A percentile compares a stretch with the other conserved stretches of the same genome.
These are phyloP conservation scores for Balanococcus diminutus DNA, from an alignment of 2,888 invertebrate genomes.

Conservation along the genomic window DNA sequence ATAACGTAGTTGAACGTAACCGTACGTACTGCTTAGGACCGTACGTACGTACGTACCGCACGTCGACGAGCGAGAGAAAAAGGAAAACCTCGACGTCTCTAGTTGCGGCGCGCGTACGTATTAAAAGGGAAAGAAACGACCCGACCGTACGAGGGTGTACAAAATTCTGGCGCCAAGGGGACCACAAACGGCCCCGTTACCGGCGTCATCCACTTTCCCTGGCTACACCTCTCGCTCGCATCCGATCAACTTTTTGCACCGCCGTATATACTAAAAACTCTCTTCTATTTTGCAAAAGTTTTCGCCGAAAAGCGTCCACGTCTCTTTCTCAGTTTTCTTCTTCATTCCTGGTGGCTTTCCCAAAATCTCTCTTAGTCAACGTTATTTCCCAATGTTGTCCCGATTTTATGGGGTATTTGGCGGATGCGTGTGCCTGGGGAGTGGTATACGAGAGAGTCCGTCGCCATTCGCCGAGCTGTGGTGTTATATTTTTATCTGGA, in stretches of 20 bases:
- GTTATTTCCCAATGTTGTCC: constrained; percentile 9
- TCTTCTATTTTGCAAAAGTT: neutral
- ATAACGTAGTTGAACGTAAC: neutral
- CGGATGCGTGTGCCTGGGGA: neutral
- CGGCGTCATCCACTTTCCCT: constrained; percentile 26
- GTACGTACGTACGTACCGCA: neutral
- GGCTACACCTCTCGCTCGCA: neutral
- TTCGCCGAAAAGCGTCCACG: neutral
- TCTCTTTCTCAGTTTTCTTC: neutral
- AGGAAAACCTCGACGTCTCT: constrained; percentile 38
- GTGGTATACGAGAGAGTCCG: too few species aligned
- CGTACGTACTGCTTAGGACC: too few species aligned
- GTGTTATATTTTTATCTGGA: constrained; percentile 2
- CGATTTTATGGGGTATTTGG: constrained; percentile 9
- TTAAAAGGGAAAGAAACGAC: neutral
- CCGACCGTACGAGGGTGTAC: neutral
- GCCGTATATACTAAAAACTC: neutral
- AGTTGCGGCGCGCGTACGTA: neutral
- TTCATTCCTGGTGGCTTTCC: neutral
- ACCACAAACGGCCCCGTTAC: constrained; percentile 44
- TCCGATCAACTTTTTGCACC: constrained; percentile 23
- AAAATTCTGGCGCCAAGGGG: constrained; percentile 42
- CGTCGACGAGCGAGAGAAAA: neutral
- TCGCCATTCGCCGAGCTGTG: too few species aligned
- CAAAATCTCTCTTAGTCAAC: constrained; percentile 21